Evolutionary conservation across 2,113 vertebrate genomes (phyloP), one percentile per base, ranked within the genome.

Genomic region (Lutjanus erythropterus): DNA sequence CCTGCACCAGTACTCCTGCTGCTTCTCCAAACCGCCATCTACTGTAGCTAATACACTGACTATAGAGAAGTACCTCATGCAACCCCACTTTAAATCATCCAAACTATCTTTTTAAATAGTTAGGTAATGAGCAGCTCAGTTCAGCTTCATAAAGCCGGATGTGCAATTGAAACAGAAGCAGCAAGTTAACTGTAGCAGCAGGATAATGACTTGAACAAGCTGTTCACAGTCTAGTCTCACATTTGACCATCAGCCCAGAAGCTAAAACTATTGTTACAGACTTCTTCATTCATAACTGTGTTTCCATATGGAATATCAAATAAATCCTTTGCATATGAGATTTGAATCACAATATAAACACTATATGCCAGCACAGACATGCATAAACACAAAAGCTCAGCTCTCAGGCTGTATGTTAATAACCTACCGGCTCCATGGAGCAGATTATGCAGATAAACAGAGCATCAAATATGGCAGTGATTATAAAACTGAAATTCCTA

Each of bases 381-480:
- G 14, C 49, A 49, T 6, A 35, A 31, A 52, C 35, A 61, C 31
- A 47, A 42, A 66, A 62, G 29, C 77, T 77, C 49, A 64, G 9
- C 9, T 64, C 77, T 77, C 49, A 64, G 9, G 11, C 68, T 50
- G 41, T 5, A 9, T 19, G 42, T 58, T n/a, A 33, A 47, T 58
- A 39, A 83, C 50, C 81, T 3, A 74, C 71, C 77, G 42, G 72
- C 80, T 67, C 47, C 61, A 42, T 3, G 0, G 62, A 49, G 27
- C 62, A 68, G 80, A 66, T 68, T 46, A 71, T 47, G 16, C 41
- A 64, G 81, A 86, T 56, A 31, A 81, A 35, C 59, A 11, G 42
- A 19, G 61, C 74, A 65, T 84, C 68, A 79, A 84, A 79, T 39
- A 50, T 50, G 69, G n/a, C 65, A 44, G 23, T 3, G 68, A 78